Evolutionary conservation across 2,888 invertebrate species (phyloP).

Genomic region (Drosophila lutescens): DNA sequence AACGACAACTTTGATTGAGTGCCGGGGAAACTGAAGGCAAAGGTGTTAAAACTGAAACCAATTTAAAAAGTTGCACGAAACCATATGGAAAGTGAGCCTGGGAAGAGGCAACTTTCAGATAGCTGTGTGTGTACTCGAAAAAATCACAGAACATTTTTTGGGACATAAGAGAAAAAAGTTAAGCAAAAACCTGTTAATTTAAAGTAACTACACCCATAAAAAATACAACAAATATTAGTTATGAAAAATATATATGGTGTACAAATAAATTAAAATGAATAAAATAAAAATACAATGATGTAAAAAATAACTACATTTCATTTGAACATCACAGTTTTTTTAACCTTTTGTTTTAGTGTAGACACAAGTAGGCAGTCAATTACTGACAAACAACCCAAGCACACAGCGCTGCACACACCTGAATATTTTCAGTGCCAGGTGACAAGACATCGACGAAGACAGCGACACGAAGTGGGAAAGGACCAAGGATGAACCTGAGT

Average conservation of each 20-base stretch:
- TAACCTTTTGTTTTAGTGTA: not conserved
- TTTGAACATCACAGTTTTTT: no score
- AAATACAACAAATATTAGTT: no score
- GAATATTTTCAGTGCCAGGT: conserved; percentile 24
- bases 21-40: conserved; percentile 56
- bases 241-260: no score
- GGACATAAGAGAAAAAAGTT: no score
- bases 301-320: no score
- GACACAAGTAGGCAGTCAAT: conserved; percentile 17
- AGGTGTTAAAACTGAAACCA: conserved; percentile 77
- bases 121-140: conserved; percentile 4
- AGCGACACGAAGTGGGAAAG: conserved; percentile 15
- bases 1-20: conserved; percentile 69
- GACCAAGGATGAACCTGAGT: conserved; percentile 61
- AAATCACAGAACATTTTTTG: not conserved
- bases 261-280: no score
- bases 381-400: conserved; percentile 15
- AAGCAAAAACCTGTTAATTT: no score
- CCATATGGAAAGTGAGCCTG: conserved; percentile 69
- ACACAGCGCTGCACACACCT: conserved; percentile 30
- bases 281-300: no score
- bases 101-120: conserved; percentile 25
- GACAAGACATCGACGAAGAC: conserved; percentile 8
- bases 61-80: conserved; percentile 71
- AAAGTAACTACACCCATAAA: no score